These are phyloP conservation scores for Phrynocephalus guinanensis DNA, from an alignment of 2,797 vertebrate genomes.

Conservation along the genomic window DNA sequence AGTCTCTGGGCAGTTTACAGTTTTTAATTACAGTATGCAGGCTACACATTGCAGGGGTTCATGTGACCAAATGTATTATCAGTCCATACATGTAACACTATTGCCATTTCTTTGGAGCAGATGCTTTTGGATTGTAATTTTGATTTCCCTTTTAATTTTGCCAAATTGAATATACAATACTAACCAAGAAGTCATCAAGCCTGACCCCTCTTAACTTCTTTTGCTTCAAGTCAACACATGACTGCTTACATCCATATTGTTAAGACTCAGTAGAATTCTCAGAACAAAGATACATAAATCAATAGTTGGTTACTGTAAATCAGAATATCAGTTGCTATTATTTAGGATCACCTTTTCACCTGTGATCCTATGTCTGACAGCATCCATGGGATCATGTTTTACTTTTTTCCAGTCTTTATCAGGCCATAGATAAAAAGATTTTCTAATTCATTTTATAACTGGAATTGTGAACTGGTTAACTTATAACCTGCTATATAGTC, in stretches of 20 bases:
- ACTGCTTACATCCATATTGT: background rate
- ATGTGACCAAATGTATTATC: too few relatives aligned
- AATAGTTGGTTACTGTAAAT: background rate
- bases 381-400: background rate
- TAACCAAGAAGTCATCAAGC: background rate
- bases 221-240: background rate
- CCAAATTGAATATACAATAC: background rate
- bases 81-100: background rate
- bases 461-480: slow-evolving; percentile 32
- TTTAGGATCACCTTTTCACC: background rate
- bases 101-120: too few relatives aligned
- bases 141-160: background rate
- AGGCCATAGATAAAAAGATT: background rate
- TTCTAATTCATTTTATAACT: background rate
- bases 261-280: background rate
- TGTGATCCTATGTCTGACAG: background rate
- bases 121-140: background rate
- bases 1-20: too few relatives aligned
- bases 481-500: slow-evolving; percentile 16
- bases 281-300: background rate
- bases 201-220: background rate
- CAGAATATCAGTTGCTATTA: slow-evolving; percentile 10
- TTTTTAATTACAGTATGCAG: too few relatives aligned
- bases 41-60: too few relatives aligned
- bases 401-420: background rate